A percentile compares a stretch with the other conserved stretches of the same genome.
These are phyloP conservation scores for Syrmaticus mikado DNA, from an alignment of 2,113 vertebrate genomes.

Conservation along the genomic window DNA sequence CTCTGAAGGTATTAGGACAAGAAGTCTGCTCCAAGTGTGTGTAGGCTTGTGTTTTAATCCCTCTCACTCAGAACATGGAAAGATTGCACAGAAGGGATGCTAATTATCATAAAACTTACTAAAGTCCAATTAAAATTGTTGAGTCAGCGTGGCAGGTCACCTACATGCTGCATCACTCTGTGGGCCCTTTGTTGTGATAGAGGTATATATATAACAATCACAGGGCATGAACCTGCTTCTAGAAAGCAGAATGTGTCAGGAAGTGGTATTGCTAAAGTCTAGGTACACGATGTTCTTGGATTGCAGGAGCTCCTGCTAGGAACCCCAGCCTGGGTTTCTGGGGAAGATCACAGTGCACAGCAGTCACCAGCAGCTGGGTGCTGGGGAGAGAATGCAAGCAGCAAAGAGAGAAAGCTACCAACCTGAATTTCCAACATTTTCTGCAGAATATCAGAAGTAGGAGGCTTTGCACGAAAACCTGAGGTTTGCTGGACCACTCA, in stretches of 20 bases:
- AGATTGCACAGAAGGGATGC: constrained; percentile 34
- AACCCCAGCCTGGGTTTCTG: neutral
- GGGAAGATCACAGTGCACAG: neutral
- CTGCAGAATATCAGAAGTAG: neutral
- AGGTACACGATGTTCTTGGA: neutral
- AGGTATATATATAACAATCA: neutral
- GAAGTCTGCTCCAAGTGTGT: neutral
- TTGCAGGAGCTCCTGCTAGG: neutral
- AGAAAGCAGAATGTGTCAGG: constrained; percentile 18
- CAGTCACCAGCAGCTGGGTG: neutral
- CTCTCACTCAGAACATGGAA: constrained; percentile 29
- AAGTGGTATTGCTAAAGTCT: neutral
- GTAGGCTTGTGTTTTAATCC: constrained; percentile 43
- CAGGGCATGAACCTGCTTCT: neutral
- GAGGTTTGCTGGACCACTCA: neutral
- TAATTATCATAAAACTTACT: constrained; percentile 37
- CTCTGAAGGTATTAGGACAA: constrained; percentile 54
- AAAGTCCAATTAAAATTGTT: constrained; percentile 11
- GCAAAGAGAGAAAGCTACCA: neutral
- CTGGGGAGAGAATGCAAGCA: neutral
- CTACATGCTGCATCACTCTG: neutral
- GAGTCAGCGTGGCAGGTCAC: neutral
- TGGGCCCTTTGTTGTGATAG: neutral
- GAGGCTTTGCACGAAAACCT: neutral
- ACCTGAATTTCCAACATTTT: neutral